Evolutionary conservation across 2,113 vertebrate species (phyloP), one percentile per base, ranked within the genome.

Genomic region (Rhinolophus ferrumequinum): DNA sequence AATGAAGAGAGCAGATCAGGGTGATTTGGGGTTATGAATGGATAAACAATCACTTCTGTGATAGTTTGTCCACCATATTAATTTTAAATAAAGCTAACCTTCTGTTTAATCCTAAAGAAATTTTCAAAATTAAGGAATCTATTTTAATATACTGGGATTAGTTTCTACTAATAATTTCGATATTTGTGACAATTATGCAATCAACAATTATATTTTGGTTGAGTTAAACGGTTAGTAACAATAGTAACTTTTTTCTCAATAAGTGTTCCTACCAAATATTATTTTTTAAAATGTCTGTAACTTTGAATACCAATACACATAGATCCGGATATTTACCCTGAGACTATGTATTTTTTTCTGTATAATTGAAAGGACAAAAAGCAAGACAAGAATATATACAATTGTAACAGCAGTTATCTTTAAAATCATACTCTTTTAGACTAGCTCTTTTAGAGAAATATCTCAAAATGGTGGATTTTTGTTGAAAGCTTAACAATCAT

Each of bases 1-100:
- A 97, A 90, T 77, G 82, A 96, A 35, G 47, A 95, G 54, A 96
- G 60, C 2, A 95, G 58, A 90, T 94, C 38, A 93, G 33, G 69
- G 44, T 64, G 52, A 70, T 87, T 44, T 97, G 81, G 0, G 0
- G 14, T 92, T 76, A 90, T 81, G 5, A 35, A 30, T 87, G 33
- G 82, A 76, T 94, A 94, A 97, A 67, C 91, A 97, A 75, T 62
- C 79, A 95, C 56, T 11, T 88, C 26, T 91, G 0, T 12, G n/a
- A 97, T 73, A 77, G 93, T 33, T 96, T 44, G 81, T 94, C 41
- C 6, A 92, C 30, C 28, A 96, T 85, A 76, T 44, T 93, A 69
- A 92, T 96, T 96, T 85, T 80, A 86, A 97, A 92, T 88, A 18
- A 85, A 97, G 96, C 89, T 38, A 94, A 54, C 38, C 19, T 47